phyloP scores from a whole-genome alignment of 2,888 invertebrate species.

The Synanthedon formicaeformis region DNA sequence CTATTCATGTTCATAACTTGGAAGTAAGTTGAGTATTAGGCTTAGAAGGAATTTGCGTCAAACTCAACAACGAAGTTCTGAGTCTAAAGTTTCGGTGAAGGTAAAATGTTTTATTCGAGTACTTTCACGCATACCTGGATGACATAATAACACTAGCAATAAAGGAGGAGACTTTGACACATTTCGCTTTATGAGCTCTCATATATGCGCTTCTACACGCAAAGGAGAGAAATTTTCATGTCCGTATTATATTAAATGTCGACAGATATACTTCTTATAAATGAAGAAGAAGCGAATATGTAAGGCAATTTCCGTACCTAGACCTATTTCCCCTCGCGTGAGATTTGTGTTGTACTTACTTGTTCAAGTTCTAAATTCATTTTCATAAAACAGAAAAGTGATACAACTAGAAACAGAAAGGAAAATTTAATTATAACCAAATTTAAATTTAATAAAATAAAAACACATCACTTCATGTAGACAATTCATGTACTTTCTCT shows the following conservation, averaged over 20 bases:
- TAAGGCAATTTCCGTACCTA: no score
- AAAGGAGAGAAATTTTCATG: neutral
- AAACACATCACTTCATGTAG: no score
- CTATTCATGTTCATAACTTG: neutral
- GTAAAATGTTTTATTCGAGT: neutral
- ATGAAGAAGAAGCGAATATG: no score
- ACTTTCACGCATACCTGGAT: neutral
- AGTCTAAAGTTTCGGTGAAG: neutral
- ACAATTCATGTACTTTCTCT: no score
- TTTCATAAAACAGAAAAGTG: no score
- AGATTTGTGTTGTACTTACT: no score
- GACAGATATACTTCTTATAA: no score
- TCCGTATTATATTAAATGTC: neutral
- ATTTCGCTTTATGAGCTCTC: neutral
- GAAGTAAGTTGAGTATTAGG: neutral
- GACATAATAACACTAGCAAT: neutral
- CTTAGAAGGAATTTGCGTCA: neutral
- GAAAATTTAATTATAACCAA: no score
- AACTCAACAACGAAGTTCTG: neutral
- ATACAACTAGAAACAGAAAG: no score
- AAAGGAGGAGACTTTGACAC: neutral
- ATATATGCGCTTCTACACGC: neutral
- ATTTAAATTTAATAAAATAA: no score
- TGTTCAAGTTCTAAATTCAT: no score
- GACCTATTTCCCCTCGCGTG: no score